Evolutionary conservation across 92 coral and sea anemone species (phyloP).

Genomic region (Epizoanthus illoricatus): DNA sequence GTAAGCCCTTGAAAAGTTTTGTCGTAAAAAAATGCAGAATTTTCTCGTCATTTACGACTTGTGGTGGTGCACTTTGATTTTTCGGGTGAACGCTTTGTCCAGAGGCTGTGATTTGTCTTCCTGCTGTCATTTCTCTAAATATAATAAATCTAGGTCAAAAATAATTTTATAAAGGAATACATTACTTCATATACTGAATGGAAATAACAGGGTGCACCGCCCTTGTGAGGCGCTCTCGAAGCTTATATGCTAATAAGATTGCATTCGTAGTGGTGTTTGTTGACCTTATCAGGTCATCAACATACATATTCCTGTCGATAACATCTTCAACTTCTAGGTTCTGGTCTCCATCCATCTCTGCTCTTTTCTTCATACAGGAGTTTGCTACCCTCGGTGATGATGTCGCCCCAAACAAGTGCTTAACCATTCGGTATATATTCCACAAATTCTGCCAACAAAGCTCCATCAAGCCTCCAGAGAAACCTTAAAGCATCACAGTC

Average conservation of each 20-base stretch:
- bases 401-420: conserved; percentile 20
- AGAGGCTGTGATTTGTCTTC: no score
- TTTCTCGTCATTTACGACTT: no score
- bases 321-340: background rate
- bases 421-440: conserved; percentile 13
- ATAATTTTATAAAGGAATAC: no score
- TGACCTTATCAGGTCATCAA: conserved; percentile 17
- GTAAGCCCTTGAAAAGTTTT: no score
- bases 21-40: no score
- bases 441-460: conserved; percentile 5
- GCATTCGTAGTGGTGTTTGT: background rate
- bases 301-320: background rate
- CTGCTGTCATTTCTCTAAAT: no score
- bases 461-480: conserved; percentile 36
- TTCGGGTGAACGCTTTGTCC: no score
- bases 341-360: conserved; percentile 1
- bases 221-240: background rate
- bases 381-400: conserved; percentile 16
- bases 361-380: conserved; percentile 12
- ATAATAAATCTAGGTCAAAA: no score
- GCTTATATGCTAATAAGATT: background rate
- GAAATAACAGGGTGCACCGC: no score
- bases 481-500: background rate
- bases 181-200: no score
- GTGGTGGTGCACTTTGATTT: no score